Conservation (phyloP, 2,888 invertebrate species). For the Heliconius sara region DNA sequence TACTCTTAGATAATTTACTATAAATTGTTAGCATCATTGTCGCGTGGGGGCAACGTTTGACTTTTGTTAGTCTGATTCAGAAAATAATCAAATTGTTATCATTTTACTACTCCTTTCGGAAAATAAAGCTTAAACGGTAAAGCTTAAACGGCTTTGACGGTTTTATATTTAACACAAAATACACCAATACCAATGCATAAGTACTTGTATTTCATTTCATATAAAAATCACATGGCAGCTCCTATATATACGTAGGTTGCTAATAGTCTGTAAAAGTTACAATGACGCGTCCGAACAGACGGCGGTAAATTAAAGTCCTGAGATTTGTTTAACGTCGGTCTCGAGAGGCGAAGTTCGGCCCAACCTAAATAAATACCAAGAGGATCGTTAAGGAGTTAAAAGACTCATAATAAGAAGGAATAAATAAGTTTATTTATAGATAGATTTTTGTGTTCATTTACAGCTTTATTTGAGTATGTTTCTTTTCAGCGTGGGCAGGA, state of each 20-base stretch:
- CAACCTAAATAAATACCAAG: conserved; percentile 30
- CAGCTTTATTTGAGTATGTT: neutral
- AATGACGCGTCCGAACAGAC: conserved; percentile 15
- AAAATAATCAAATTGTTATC: no score
- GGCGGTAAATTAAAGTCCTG: conserved; percentile 22
- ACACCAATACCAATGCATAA: no score
- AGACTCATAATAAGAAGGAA: conserved; percentile 10
- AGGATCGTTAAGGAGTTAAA: conserved; percentile 9
- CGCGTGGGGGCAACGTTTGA: no score
- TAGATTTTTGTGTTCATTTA: neutral
- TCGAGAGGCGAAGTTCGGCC: conserved; percentile 22
- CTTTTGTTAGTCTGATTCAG: no score
- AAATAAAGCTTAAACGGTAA: no score
- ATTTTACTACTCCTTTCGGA: no score
- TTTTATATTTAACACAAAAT: no score
- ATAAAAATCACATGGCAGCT: neutral
- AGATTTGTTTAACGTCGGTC: conserved; percentile 27
- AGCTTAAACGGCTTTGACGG: no score
- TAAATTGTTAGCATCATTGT: no score
- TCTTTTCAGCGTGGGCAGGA: neutral
- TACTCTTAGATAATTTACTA: no score
- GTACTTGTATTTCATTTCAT: no score
- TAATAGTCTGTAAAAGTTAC: conserved; percentile 17
- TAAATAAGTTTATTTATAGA: conserved; percentile 18
- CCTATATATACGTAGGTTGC: neutral